A percentile compares a stretch with the other conserved stretches of the same genome.
These are phyloP conservation scores for Furnarius figulus DNA, from an alignment of 2,113 vertebrate species.

Conservation along the genomic window DNA sequence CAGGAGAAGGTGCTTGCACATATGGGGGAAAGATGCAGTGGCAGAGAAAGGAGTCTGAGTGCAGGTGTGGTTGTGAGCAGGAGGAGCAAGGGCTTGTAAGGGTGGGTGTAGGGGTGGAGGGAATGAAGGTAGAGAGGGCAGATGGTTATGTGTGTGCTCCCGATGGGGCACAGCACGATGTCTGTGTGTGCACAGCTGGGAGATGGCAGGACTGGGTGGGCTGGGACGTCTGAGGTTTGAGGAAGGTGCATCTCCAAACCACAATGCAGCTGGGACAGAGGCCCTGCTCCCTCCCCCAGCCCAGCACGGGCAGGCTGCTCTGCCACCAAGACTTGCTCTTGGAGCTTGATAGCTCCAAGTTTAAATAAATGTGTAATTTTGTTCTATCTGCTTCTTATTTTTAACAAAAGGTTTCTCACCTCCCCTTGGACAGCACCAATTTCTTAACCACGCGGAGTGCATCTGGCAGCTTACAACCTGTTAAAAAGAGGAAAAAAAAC, in stretches of 20 bases:
- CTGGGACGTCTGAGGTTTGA: neutral
- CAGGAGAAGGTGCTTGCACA: neutral
- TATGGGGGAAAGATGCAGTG: rapidly evolving
- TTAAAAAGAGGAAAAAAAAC: neutral
- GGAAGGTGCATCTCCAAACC: neutral
- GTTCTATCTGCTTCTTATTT: neutral
- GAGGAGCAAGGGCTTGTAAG: neutral
- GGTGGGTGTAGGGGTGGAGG: neutral
- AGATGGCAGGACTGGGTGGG: rapidly evolving
- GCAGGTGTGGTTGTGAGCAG: neutral
- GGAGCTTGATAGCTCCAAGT: neutral
- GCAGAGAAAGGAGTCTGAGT: neutral
- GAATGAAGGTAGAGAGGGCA: neutral
- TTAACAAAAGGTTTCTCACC: neutral
- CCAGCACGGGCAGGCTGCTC: neutral
- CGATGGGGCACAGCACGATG: neutral
- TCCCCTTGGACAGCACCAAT: neutral
- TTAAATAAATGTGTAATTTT: neutral
- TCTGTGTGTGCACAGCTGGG: neutral
- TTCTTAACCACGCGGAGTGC: neutral
- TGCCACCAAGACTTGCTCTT: neutral
- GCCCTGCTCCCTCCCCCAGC: neutral
- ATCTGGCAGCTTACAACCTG: neutral
- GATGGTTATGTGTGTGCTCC: neutral
- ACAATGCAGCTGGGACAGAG: neutral